Conservation (phyloP, 2,113 vertebrate genomes). For the Cynopterus brachyotis region DNA sequence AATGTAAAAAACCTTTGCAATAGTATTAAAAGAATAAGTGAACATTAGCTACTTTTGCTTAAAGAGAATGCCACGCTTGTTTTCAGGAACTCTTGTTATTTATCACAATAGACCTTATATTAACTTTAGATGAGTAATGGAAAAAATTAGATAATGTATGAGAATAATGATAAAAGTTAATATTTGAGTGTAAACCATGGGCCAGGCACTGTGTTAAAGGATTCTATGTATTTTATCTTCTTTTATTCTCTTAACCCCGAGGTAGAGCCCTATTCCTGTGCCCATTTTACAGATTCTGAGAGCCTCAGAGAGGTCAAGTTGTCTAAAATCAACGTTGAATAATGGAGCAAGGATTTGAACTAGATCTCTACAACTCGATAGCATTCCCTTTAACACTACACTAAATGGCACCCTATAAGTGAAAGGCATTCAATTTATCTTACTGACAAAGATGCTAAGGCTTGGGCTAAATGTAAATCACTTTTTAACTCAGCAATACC, state of each 20-base stretch:
- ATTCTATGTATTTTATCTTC: background rate
- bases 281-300: background rate
- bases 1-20: background rate
- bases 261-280: background rate
- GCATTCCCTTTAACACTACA: background rate
- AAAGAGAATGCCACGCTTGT: background rate
- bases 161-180: background rate
- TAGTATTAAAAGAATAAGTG: background rate
- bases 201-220: background rate
- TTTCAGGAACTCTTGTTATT: background rate
- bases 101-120: background rate
- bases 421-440: background rate
- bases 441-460: background rate
- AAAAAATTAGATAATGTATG: background rate
- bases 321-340: background rate
- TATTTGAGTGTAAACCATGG: background rate
- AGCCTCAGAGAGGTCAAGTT: background rate
- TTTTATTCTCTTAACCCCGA: conserved; percentile 10
- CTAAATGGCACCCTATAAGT: background rate
- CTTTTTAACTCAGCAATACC: conserved; percentile 82
- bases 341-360: background rate
- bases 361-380: background rate
- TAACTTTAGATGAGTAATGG: background rate
- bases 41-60: conserved; percentile 5
- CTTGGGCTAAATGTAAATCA: background rate